Evolutionary conservation across 2,113 vertebrate genomes (phyloP).

Genomic region (Jaculus jaculus): DNA sequence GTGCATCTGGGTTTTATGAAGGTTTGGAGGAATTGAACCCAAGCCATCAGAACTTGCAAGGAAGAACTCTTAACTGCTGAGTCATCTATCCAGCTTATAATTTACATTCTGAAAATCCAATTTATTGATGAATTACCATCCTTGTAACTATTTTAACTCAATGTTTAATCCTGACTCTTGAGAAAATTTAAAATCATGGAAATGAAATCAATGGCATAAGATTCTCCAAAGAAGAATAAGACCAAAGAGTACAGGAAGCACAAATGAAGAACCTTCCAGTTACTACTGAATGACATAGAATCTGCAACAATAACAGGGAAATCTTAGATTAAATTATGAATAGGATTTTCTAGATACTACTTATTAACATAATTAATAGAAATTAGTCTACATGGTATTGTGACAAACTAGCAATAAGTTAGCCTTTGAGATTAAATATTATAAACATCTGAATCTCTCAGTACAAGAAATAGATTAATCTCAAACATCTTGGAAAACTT

Average conservation of each 20-base stretch:
- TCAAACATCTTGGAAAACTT: background rate
- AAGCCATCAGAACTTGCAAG: no score
- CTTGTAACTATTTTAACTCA: conserved; percentile 27
- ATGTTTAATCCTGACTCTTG: background rate
- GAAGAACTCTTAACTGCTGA: no score
- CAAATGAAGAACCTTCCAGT: background rate
- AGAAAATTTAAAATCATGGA: background rate
- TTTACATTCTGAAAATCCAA: background rate
- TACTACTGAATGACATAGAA: background rate
- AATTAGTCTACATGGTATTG: background rate
- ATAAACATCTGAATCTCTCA: background rate
- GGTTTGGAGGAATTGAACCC: no score
- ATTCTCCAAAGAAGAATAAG: background rate
- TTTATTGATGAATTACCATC: background rate
- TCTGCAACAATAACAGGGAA: background rate
- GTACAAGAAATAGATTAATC: background rate
- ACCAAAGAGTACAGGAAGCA: background rate
- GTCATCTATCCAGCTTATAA: background rate
- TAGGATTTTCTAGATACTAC: background rate
- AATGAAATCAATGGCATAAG: background rate
- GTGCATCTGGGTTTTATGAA: no score
- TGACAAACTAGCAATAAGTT: background rate
- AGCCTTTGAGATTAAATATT: background rate
- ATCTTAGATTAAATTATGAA: background rate
- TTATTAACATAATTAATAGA: background rate